Evolutionary conservation across 2,113 vertebrate genomes (phyloP).

Genomic region (Microcebus griseorufus): DNA sequence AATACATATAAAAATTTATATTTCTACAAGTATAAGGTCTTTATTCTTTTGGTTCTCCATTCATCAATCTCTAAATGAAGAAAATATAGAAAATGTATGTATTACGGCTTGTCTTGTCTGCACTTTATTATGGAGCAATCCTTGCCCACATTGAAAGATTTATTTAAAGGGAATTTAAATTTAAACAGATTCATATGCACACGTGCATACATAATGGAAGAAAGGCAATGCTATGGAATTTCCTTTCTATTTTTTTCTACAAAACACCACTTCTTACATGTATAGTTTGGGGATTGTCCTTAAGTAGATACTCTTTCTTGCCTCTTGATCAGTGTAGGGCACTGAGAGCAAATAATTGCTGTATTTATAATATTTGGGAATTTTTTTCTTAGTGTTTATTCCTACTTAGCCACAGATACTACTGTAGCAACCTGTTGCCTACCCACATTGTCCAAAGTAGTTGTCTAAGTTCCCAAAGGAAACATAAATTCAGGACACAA

Average conservation of each 20-base stretch:
- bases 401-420: constrained; percentile 56
- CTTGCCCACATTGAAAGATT: constrained; percentile 71
- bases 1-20: constrained; percentile 39
- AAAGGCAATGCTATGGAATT: constrained; percentile 56
- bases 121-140: constrained; percentile 65
- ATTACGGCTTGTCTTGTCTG: constrained; percentile 66
- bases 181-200: constrained; percentile 65
- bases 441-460: neutral
- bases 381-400: neutral
- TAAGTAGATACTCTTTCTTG: neutral
- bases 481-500: neutral
- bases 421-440: neutral
- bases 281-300: neutral
- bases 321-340: neutral
- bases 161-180: constrained; percentile 77
- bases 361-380: neutral
- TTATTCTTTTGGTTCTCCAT: constrained; percentile 64
- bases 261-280: neutral
- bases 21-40: constrained; percentile 51
- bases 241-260: constrained; percentile 50
- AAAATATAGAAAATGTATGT: constrained; percentile 68
- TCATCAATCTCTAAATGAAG: constrained; percentile 64
- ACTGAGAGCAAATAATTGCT: constrained; percentile 23
- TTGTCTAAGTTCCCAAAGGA: neutral
- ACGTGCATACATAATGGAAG: constrained; percentile 40